phyloP scores from a whole-genome alignment of 2,888 invertebrate genomes.

The Cheiracanthium punctorium region DNA sequence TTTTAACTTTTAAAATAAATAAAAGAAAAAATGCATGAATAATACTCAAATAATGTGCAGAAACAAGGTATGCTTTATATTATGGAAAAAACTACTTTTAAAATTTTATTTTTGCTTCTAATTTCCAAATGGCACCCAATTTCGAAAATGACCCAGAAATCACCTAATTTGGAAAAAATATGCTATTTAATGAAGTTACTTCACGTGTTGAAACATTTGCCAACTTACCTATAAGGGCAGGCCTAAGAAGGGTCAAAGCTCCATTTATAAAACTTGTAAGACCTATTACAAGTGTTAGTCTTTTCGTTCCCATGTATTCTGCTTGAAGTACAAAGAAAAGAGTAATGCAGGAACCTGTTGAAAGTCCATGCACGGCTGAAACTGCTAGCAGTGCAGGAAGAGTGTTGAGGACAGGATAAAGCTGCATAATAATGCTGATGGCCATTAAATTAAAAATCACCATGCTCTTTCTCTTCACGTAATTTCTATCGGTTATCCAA shows the following conservation, averaged over 20 bases:
- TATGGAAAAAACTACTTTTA: too few species aligned
- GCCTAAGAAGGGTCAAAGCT: conserved; percentile 29
- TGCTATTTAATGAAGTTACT: too few species aligned
- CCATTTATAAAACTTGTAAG: conserved; percentile 60
- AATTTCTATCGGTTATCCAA: conserved; percentile 67
- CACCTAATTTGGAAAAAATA: too few species aligned
- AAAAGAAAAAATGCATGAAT: too few species aligned
- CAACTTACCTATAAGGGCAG: conserved; percentile 62
- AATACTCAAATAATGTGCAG: too few species aligned
- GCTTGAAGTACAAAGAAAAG: conserved; percentile 61
- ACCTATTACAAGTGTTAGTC: conserved; percentile 48
- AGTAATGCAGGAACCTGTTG: conserved; percentile 46
- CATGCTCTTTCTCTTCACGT: conserved; percentile 44
- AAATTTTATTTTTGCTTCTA: too few species aligned
- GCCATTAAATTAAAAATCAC: conserved; percentile 32
- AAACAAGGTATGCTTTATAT: too few species aligned
- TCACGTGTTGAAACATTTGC: too few species aligned
- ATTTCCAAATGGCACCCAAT: too few species aligned
- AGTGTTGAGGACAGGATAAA: conserved; percentile 39
- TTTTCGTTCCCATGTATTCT: conserved; percentile 49
- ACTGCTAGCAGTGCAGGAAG: conserved; percentile 25
- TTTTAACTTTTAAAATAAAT: too few species aligned
- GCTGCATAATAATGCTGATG: conserved; percentile 35
- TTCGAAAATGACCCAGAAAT: too few species aligned
- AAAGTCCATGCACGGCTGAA: conserved; percentile 45